Percentiles rank a stretch among this genome's conserved stretches.
phyloP scores from a whole-genome alignment of 2,797 vertebrate genomes.

The Peromyscus melanophrys region DNA sequence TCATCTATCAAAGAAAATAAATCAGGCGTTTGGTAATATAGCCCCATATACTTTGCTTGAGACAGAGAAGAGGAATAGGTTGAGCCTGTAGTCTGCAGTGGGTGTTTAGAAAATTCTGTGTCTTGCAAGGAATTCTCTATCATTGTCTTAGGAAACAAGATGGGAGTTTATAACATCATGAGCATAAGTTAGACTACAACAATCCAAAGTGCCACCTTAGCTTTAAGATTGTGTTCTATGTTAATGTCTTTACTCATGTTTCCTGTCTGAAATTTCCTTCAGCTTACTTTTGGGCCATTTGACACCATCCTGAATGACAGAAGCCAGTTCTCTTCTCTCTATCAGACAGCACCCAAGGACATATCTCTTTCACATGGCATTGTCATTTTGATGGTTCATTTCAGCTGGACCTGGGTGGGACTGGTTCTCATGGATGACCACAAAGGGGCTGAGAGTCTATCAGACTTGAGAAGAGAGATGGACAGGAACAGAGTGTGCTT shows the following conservation, averaged over 20 bases:
- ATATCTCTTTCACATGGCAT: background rate
- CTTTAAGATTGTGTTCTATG: background rate
- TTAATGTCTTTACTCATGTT: background rate
- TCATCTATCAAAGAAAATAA: background rate
- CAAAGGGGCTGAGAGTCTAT: background rate
- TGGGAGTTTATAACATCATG: background rate
- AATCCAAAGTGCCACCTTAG: accelerated
- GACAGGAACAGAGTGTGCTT: background rate
- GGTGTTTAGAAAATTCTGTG: background rate
- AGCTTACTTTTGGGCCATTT: background rate
- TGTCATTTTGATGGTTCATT: background rate
- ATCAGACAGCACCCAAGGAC: background rate
- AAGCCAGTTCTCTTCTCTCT: background rate
- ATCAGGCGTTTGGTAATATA: too few species aligned
- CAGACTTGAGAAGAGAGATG: background rate
- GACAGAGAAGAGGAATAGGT: background rate
- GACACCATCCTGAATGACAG: background rate
- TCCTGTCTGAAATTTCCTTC: background rate
- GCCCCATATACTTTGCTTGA: background rate
- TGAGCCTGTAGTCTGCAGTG: background rate
- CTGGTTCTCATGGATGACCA: background rate
- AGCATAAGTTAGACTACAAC: background rate
- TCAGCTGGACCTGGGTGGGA: background rate
- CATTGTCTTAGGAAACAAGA: background rate
- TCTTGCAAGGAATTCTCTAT: background rate